Conservation (phyloP, 2,888 invertebrate genomes). For the Neuroscelio doddi region DNA sequence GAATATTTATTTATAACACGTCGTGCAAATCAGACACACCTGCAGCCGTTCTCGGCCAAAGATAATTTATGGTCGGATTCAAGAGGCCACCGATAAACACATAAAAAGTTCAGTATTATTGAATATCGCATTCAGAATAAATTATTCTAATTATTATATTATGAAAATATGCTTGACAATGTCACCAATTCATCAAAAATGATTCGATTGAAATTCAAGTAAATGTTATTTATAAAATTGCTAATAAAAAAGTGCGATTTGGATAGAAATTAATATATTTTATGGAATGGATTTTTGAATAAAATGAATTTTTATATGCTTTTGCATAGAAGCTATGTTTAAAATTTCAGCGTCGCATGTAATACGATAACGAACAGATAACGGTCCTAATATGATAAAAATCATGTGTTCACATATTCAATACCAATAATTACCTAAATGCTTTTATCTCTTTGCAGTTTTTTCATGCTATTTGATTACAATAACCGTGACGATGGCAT, state of each 20-base stretch:
- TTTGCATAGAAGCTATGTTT: too few species aligned
- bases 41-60: slow-evolving; percentile 50
- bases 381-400: slow-evolving; percentile 30
- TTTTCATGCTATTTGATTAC: slow-evolving; percentile 24
- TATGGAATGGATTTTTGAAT: too few species aligned
- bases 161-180: neutral
- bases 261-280: too few species aligned
- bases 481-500: slow-evolving; percentile 21
- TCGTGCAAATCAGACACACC: slow-evolving; percentile 57
- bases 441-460: slow-evolving; percentile 24
- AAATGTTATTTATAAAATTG: too few species aligned
- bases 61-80: slow-evolving; percentile 59
- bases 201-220: too few species aligned
- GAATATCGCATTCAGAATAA: slow-evolving; percentile 22
- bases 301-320: too few species aligned
- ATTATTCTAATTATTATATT: slow-evolving; percentile 25
- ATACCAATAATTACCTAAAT: slow-evolving; percentile 26
- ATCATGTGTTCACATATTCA: slow-evolving; percentile 15
- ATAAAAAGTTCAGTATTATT: slow-evolving; percentile 26
- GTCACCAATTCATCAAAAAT: too few species aligned
- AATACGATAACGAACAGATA: slow-evolving; percentile 19
- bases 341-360: slow-evolving; percentile 7
- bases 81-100: slow-evolving; percentile 44
- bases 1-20: slow-evolving; percentile 59
- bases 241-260: too few species aligned